A percentile compares a stretch with the other conserved stretches of the same genome.
phyloP scores from a whole-genome alignment of 2,113 vertebrate genomes.

The Dromaius novaehollandiae region DNA sequence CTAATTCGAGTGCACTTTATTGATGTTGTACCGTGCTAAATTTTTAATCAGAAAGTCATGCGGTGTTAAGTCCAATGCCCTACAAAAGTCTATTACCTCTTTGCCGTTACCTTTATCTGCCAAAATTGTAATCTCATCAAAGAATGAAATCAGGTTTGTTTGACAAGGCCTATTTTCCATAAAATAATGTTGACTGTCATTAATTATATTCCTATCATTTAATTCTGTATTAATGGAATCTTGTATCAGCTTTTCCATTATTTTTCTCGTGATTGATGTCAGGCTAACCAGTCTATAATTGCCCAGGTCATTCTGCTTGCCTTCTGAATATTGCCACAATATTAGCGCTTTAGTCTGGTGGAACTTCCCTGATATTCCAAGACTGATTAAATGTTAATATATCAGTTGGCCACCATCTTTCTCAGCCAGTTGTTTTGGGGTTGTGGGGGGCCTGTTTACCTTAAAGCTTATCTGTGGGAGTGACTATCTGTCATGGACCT shows the following conservation, averaged over 20 bases:
- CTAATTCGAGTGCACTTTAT: fast-evolving
- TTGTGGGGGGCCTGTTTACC: too few species aligned
- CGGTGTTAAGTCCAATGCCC: background rate
- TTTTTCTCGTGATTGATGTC: background rate
- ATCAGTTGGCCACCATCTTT: background rate
- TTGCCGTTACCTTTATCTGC: constrained; percentile 36
- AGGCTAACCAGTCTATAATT: background rate
- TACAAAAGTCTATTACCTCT: constrained; percentile 31
- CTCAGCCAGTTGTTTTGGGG: background rate
- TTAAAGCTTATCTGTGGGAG: too few species aligned
- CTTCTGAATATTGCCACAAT: fast-evolving
- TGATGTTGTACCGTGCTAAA: fast-evolving
- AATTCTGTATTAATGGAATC: constrained; percentile 60
- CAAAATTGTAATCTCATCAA: constrained; percentile 52
- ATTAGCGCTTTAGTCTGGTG: background rate
- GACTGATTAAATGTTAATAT: background rate
- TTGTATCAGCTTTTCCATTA: constrained; percentile 37
- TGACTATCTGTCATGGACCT: too few species aligned
- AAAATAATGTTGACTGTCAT: constrained; percentile 13
- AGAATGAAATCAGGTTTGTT: constrained; percentile 55
- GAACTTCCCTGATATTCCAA: background rate
- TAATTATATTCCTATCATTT: constrained; percentile 41
- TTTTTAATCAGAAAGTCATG: background rate
- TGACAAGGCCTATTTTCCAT: constrained; percentile 58
- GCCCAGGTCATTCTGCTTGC: fast-evolving